Evolutionary conservation across 2,888 invertebrate species (phyloP).

Genomic region (Pollenia angustigena): DNA sequence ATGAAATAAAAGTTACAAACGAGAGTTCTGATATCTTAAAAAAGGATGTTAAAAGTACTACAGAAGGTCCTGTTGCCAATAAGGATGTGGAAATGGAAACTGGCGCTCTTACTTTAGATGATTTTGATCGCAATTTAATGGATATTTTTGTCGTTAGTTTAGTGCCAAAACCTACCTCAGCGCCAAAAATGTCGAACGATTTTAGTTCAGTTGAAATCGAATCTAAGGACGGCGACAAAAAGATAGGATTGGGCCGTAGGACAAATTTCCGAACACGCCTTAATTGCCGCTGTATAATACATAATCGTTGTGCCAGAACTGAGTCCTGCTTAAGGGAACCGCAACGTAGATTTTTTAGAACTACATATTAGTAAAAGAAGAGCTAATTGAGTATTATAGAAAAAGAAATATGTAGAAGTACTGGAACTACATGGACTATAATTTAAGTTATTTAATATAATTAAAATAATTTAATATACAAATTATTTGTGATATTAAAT

Average conservation of each 20-base stretch:
- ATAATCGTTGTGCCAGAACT: conserved; percentile 42
- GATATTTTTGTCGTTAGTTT: conserved; percentile 40
- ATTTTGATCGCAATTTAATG: conserved; percentile 12
- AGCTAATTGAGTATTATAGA: too few species aligned
- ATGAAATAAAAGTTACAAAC: neutral
- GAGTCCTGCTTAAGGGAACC: conserved; percentile 5
- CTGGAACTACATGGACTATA: too few species aligned
- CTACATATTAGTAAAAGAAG: too few species aligned
- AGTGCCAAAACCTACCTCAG: conserved; percentile 1
- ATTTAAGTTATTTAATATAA: too few species aligned
- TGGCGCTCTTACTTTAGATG: neutral
- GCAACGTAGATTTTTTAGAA: too few species aligned
- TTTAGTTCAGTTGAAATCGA: conserved; percentile 17
- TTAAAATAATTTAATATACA: too few species aligned
- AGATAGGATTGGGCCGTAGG: conserved; percentile 8
- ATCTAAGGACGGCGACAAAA: neutral
- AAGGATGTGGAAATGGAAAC: neutral
- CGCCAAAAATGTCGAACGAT: neutral
- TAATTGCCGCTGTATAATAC: conserved; percentile 55
- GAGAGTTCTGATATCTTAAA: neutral
- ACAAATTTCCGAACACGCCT: conserved; percentile 9
- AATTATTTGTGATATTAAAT: too few species aligned
- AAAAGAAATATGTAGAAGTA: too few species aligned
- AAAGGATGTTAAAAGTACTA: neutral
- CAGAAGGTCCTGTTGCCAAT: neutral